Percentiles rank a stretch among this genome's conserved stretches.
These are phyloP conservation scores for Pogonocherus hispidulus DNA, from an alignment of 2,888 invertebrate species.

Conservation along the genomic window DNA sequence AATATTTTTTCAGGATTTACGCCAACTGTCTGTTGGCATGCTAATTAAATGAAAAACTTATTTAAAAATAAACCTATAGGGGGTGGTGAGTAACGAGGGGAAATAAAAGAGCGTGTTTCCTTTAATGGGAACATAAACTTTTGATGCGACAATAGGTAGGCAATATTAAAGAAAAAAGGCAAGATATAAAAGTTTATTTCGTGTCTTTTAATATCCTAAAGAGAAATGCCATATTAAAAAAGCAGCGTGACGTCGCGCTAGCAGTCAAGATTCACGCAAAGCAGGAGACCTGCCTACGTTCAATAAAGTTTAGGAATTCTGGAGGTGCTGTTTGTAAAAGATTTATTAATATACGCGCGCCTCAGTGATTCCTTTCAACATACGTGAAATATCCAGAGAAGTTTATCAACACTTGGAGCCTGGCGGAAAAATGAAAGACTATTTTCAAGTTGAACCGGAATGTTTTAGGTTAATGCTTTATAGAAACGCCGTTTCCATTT, in stretches of 20 bases:
- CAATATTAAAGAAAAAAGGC: constrained; percentile 26
- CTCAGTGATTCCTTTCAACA: constrained; percentile 37
- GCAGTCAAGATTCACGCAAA: constrained; percentile 27
- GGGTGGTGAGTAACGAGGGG: too few relatives aligned
- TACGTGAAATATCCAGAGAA: constrained; percentile 38
- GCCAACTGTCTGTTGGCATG: too few relatives aligned
- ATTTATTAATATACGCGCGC: constrained; percentile 45
- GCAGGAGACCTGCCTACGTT: constrained; percentile 21
- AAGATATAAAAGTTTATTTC: constrained; percentile 29
- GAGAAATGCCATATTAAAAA: constrained; percentile 29
- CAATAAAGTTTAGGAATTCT: constrained; percentile 45
- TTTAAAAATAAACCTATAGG: too few relatives aligned
- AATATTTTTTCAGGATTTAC: too few relatives aligned
- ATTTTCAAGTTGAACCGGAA: constrained; percentile 25
- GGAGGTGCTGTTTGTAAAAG: constrained; percentile 39
- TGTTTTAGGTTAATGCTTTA: constrained; percentile 14
- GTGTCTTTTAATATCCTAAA: constrained; percentile 30
- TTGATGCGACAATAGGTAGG: constrained; percentile 9
- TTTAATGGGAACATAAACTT: not conserved
- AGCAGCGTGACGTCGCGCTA: constrained; percentile 16
- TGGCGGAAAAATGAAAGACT: constrained; percentile 32
- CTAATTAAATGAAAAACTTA: too few relatives aligned
- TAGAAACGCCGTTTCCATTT: not conserved
- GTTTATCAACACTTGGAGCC: constrained; percentile 24
- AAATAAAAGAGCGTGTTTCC: too few relatives aligned